Conservation (phyloP, 2,888 invertebrate genomes). For the Dynastes grantii region DNA sequence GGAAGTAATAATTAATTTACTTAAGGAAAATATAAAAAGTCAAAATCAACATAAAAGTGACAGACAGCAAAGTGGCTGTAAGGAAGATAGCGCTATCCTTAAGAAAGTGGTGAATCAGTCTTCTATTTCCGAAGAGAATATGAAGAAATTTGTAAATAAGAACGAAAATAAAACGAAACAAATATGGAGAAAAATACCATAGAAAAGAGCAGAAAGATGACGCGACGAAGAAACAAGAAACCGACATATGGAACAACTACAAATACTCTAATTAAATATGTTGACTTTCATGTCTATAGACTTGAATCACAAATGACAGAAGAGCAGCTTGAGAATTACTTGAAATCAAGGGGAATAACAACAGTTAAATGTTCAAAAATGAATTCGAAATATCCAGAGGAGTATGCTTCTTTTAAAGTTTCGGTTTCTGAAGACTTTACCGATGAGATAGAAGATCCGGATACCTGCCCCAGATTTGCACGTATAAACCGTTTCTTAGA, state of each 20-base stretch:
- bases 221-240: neutral
- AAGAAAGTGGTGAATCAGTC: neutral
- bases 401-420: neutral
- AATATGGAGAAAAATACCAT: neutral
- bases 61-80: neutral
- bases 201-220: neutral
- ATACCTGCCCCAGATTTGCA: no score
- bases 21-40: neutral
- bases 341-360: neutral
- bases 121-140: neutral
- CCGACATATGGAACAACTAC: neutral
- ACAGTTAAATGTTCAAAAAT: neutral
- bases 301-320: no score
- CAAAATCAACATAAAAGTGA: neutral
- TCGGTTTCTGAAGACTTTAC: neutral
- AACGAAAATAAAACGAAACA: neutral
- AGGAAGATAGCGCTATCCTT: neutral
- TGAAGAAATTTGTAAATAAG: neutral
- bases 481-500: no score
- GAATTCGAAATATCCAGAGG: neutral
- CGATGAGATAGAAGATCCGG: neutral
- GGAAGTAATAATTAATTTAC: neutral
- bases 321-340: neutral
- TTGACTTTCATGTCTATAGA: neutral
- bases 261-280: neutral